Base-by-base conservation (phyloP, 2,888 invertebrate genomes). In the Xanthorhoe designata region DNA sequence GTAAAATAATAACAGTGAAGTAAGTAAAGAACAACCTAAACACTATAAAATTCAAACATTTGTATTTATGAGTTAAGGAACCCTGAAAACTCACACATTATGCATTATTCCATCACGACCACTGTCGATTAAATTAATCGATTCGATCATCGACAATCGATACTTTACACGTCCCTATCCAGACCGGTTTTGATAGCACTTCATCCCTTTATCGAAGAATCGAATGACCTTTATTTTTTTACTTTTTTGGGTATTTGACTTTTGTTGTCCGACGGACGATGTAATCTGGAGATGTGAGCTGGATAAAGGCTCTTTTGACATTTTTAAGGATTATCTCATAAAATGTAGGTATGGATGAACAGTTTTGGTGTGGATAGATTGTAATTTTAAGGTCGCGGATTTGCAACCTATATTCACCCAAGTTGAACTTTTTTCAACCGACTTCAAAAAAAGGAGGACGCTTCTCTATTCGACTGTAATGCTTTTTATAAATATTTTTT, bases 201-300 rank as follows among this genome's bases (percentile, higher is more conserved):
- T 60, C 64, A 65, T 56, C 64, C 64, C 64, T 64, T 60, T 60
- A 65, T 32, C 49, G 35, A 64, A 49, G 45, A 58, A 59, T 64
- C 54, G 54, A 64, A 63, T 69, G 69, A 71, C 67, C 66, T 66
- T 66, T 64, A 45, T 55, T 61, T 61, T 57, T 51, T 62, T 56
- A 24, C 35, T 61, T 54, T 49, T 50, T 58, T 45, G 56, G 51
- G 42, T 55, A 6, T 63, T 61, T 61, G 15, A 58, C 42, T 67
- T 55, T 61, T 69, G 49, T 65, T 52, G 53, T 58, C 32, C 13
- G 38, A 32, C 61, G 19, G 61, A 17, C 42, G 24, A 50, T 56
- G 38, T 53, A 38, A 64, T 56, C 60, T 32, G n/a, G 35, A 57
- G 63, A 55, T 59, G 49, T 45, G 47, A 61, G 56, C 57, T 61